phyloP scores from a whole-genome alignment of 2,797 vertebrate genomes.

The Tenualosa thibaudeaui region DNA sequence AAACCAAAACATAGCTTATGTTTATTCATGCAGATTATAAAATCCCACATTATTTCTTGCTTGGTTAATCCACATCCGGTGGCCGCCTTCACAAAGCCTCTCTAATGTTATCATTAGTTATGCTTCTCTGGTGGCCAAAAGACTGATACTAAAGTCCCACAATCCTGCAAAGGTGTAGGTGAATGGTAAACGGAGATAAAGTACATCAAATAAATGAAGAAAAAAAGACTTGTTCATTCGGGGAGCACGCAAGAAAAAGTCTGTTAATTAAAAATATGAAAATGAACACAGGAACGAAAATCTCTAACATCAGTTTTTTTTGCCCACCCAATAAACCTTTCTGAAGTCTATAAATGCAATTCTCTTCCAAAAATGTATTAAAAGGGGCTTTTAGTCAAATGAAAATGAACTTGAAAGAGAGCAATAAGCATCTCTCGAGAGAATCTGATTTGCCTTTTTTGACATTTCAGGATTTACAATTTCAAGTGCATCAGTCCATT shows the following conservation, averaged over 20 bases:
- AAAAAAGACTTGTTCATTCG: slow-evolving; percentile 64
- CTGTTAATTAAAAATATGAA: slow-evolving; percentile 81
- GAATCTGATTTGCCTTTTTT: slow-evolving; percentile 2
- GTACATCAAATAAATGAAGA: slow-evolving; percentile 66
- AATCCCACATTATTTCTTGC: slow-evolving; percentile 79
- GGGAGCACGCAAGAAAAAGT: slow-evolving; percentile 65
- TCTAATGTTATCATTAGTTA: slow-evolving; percentile 82
- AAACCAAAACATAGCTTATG: slow-evolving; percentile 54
- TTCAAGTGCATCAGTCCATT: slow-evolving; percentile 16
- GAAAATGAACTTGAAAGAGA: slow-evolving; percentile 50
- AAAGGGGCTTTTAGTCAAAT: slow-evolving; percentile 37
- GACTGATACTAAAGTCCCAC: slow-evolving; percentile 71
- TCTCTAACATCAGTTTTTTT: slow-evolving; percentile 64
- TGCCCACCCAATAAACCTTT: slow-evolving; percentile 44
- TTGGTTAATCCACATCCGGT: slow-evolving; percentile 77
- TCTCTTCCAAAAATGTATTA: slow-evolving; percentile 38
- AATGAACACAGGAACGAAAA: slow-evolving; percentile 68
- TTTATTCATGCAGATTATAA: slow-evolving; percentile 76
- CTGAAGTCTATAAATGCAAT: slow-evolving; percentile 42
- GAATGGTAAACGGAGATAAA: slow-evolving; percentile 80
- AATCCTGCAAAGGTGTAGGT: slow-evolving; percentile 61
- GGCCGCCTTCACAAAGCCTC: slow-evolving; percentile 71
- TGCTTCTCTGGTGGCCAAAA: slow-evolving; percentile 79
- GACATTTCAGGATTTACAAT: slow-evolving; percentile 13
- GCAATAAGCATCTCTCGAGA: slow-evolving; percentile 11